Percentiles rank a stretch among this genome's conserved stretches.
phyloP scores from a whole-genome alignment of 1,140 invertebrate genomes.

The Diprion similis region DNA sequence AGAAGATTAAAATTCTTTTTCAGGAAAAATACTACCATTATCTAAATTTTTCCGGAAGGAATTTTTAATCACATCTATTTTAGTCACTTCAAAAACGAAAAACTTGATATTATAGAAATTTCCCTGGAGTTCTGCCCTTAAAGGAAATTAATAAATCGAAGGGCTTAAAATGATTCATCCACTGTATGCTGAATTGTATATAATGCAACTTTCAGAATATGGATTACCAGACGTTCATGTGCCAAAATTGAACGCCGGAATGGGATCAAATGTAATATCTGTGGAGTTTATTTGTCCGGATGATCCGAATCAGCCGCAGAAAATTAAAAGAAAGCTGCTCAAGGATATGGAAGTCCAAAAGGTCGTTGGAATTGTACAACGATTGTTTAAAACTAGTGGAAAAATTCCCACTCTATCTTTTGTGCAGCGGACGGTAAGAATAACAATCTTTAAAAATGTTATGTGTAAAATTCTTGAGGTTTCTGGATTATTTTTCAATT shows the following conservation, averaged over 20 bases:
- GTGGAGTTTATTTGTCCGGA: conserved; percentile 65
- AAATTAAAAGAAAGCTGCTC: conserved; percentile 74
- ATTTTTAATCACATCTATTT: conserved; percentile 26
- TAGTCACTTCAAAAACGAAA: neutral
- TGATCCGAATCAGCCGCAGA: conserved; percentile 63
- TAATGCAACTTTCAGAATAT: conserved; percentile 70
- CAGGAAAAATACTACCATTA: too few relatives aligned
- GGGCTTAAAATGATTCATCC: conserved; percentile 10
- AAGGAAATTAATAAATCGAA: neutral
- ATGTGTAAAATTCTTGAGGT: conserved; percentile 5
- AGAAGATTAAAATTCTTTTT: too few relatives aligned
- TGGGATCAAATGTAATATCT: conserved; percentile 75
- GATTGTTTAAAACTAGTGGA: conserved; percentile 68
- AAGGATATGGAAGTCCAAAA: conserved; percentile 84
- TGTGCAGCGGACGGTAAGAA: conserved; percentile 63
- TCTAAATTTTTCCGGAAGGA: neutral
- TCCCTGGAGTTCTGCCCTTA: neutral
- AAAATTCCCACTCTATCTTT: conserved; percentile 63
- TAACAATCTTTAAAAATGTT: conserved; percentile 18
- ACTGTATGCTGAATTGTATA: conserved; percentile 17
- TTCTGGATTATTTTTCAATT: neutral
- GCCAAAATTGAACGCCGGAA: conserved; percentile 66
- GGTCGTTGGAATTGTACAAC: conserved; percentile 74
- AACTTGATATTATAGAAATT: conserved; percentile 6
- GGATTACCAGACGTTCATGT: conserved; percentile 80